Evolutionary conservation across 1,140 invertebrate genomes (phyloP).

Genomic region (Drosophila triauraria): DNA sequence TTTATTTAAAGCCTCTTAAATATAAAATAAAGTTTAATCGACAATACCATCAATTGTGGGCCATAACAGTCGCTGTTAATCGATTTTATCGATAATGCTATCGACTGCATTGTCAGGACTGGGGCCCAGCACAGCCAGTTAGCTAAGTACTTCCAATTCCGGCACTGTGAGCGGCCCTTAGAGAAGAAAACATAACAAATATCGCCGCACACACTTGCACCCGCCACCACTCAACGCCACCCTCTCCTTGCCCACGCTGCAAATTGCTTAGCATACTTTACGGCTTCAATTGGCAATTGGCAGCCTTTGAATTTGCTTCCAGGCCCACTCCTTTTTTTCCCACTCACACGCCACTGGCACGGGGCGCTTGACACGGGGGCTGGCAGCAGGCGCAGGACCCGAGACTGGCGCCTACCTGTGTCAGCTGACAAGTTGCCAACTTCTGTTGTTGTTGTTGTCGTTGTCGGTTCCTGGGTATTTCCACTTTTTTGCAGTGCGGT

Average conservation of each 20-base stretch:
- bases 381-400: not conserved
- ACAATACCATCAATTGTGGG: not conserved
- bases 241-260: conserved; percentile 33
- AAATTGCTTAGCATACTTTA: conserved; percentile 83
- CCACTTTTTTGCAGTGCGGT: conserved; percentile 10
- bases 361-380: conserved; percentile 39
- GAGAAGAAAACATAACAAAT: conserved; percentile 68
- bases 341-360: conserved; percentile 2
- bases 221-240: not conserved
- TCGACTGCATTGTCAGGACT: not conserved
- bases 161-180: not conserved
- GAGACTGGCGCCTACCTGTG: conserved; percentile 72
- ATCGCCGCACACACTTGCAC: conserved; percentile 37
- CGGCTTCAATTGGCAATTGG: conserved; percentile 82
- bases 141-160: conserved; percentile 1
- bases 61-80: not conserved
- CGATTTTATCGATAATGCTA: not conserved
- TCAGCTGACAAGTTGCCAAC: conserved; percentile 78
- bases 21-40: not conserved
- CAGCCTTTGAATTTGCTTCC: conserved; percentile 76
- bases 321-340: conserved; percentile 38
- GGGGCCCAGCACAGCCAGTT: conserved; percentile 13
- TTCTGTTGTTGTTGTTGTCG: conserved; percentile 44
- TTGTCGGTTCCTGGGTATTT: conserved; percentile 39
- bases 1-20: no score